Percentiles rank a stretch among this genome's conserved stretches.
phyloP scores from a whole-genome alignment of 1,140 invertebrate genomes.

The Brachionus asplanchnoidis region DNA sequence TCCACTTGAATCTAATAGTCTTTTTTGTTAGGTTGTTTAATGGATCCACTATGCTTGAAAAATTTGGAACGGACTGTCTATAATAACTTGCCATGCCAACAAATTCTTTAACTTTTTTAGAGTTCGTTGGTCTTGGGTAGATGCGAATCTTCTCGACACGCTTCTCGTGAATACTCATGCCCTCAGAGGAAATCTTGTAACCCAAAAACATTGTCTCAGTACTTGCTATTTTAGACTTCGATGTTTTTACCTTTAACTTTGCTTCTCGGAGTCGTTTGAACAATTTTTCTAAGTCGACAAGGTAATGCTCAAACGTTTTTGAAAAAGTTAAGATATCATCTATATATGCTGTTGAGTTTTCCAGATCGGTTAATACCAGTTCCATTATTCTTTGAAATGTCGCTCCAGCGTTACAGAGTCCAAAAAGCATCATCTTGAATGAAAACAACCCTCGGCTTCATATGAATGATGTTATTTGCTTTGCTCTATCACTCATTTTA shows the following conservation, averaged over 20 bases:
- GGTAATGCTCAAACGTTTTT: slow-evolving; percentile 53
- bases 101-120: slow-evolving; percentile 46
- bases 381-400: slow-evolving; percentile 60
- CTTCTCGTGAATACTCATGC: background rate
- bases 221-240: background rate
- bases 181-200: background rate
- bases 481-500: slow-evolving; percentile 44
- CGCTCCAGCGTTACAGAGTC: slow-evolving; percentile 53
- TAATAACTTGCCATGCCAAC: slow-evolving; percentile 43
- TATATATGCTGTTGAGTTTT: slow-evolving; percentile 51
- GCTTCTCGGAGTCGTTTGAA: slow-evolving; percentile 48
- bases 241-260: background rate
- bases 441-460: background rate
- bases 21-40: slow-evolving; percentile 48
- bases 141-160: background rate
- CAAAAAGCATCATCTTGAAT: slow-evolving; percentile 51
- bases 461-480: slow-evolving; percentile 45
- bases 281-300: slow-evolving; percentile 50
- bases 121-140: slow-evolving; percentile 44
- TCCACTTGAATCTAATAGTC: slow-evolving; percentile 18
- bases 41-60: slow-evolving; percentile 12
- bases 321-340: slow-evolving; percentile 59
- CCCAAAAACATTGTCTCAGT: background rate
- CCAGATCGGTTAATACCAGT: slow-evolving; percentile 48
- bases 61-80: slow-evolving; percentile 43